Base-by-base conservation (phyloP, 2,888 invertebrate genomes). In the Germaria angustata region DNA sequence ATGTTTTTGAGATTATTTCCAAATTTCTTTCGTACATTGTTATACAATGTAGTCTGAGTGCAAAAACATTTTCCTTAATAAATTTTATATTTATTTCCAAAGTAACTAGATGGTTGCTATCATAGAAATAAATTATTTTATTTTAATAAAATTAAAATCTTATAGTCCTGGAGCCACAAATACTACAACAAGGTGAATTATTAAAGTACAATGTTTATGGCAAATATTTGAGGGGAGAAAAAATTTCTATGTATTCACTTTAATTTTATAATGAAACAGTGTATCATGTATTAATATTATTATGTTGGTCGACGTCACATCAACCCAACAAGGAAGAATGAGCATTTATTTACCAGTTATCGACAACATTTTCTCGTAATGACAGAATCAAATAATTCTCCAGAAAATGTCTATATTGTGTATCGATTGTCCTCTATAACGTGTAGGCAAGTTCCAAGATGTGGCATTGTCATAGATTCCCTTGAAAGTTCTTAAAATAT, bases 71-170 rank as follows among this genome's bases (percentile, higher is more conserved):
- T 76, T 39, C 68, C 57, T 76, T 55, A 76, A 68, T 68, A 68
- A 51, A 59, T 76, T 76, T 44, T 20, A 66, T 57, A 66, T 76
- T 46, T 49, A 28, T 57, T 75, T 17, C 9, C 24, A 11, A 44
- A 32, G 24, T n/a, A 22, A 34, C 39, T 32, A 6, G 39, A 28
- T 9, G 28, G n/a, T 61, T 61, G 53, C 34, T 53, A 53, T 24
- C 24, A n/a, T 44, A n/a, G 20, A 69, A 77, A 69, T 69, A 77
- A 63, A 69, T 69, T 61, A 63, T 63, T 77, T 76, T 77, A 51
- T 77, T 75, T 73, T 77, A 77, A 69, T 77, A 77, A 69, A 69
- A 77, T 69, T 51, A 69, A 61, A 69, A 24, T 61, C 13, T 41
- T 53, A 53, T 61, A 20, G 13, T 17, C 61, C 61, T 36, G 44